Evolutionary conservation across 2,113 vertebrate genomes (phyloP).

Genomic region (Arothron firmamentum): DNA sequence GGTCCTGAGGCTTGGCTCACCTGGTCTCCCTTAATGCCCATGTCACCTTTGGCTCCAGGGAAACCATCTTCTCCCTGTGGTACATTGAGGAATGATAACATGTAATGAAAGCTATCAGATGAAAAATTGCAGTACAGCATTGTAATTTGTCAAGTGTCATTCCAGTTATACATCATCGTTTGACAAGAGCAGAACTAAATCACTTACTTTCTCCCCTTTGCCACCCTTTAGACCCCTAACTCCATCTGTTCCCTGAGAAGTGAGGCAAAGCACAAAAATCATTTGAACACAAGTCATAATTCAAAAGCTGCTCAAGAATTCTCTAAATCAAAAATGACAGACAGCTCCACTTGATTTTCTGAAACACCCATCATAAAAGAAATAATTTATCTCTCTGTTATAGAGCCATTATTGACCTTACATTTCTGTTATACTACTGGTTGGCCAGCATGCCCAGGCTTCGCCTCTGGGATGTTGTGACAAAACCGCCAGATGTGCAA

Average conservation of each 20-base stretch:
- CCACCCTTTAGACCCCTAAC: slow-evolving; percentile 85
- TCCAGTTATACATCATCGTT: slow-evolving; percentile 5
- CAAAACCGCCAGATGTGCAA: not conserved
- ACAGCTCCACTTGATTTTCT: not conserved
- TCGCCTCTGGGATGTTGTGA: not conserved
- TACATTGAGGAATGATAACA: slow-evolving; percentile 20
- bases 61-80: slow-evolving; percentile 90
- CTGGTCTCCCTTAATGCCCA: slow-evolving; percentile 83
- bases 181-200: slow-evolving; percentile 3
- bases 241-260: slow-evolving; percentile 84
- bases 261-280: not conserved
- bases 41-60: slow-evolving; percentile 87
- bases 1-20: slow-evolving; percentile 63
- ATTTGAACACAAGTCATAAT: not conserved
- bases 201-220: slow-evolving; percentile 88
- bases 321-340: not conserved
- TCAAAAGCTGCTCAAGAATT: not conserved
- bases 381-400: slow-evolving; percentile 26
- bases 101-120: slow-evolving; percentile 8
- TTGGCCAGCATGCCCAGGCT: not conserved
- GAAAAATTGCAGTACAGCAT: slow-evolving; percentile 23
- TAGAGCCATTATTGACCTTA: slow-evolving; percentile 37
- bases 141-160: slow-evolving; percentile 7
- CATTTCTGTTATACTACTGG: slow-evolving; percentile 36
- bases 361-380: slow-evolving; percentile 17